Evolutionary conservation across 2,113 vertebrate genomes (phyloP).

Genomic region (Apodemus sylvaticus): DNA sequence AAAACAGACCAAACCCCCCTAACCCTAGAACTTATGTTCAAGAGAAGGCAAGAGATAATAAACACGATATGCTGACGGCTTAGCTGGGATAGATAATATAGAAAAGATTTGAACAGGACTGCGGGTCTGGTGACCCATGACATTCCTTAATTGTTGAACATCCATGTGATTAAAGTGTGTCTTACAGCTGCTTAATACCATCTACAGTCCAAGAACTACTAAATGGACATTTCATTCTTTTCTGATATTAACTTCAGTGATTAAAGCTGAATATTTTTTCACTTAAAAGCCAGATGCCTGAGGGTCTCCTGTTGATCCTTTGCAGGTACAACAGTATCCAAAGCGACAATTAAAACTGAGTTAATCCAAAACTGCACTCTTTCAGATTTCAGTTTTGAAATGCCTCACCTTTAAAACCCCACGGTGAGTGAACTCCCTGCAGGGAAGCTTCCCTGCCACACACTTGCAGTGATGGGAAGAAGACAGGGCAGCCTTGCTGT

Average conservation of each 20-base stretch:
- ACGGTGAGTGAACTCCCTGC: slow-evolving; percentile 61
- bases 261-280: slow-evolving; percentile 33
- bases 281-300: background rate
- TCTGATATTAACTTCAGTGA: background rate
- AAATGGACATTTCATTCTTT: background rate
- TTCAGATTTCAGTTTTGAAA: slow-evolving; percentile 75
- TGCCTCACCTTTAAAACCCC: slow-evolving; percentile 70
- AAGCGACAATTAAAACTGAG: slow-evolving; percentile 37
- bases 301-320: slow-evolving; percentile 23
- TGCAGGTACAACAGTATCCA: background rate
- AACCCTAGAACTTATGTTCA: background rate
- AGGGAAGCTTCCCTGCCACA: slow-evolving; percentile 60
- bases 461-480: slow-evolving; percentile 71
- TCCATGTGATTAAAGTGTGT: background rate
- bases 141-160: background rate
- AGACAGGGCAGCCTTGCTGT: slow-evolving; percentile 32
- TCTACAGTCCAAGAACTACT: background rate
- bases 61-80: background rate
- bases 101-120: slow-evolving; percentile 8
- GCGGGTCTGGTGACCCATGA: background rate
- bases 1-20: background rate
- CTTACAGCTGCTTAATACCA: background rate
- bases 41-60: background rate
- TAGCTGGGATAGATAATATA: background rate
- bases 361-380: slow-evolving; percentile 60